A percentile compares a stretch with the other conserved stretches of the same genome.
phyloP scores from a whole-genome alignment of 2,113 vertebrate genomes.

The Agelaius tricolor region DNA sequence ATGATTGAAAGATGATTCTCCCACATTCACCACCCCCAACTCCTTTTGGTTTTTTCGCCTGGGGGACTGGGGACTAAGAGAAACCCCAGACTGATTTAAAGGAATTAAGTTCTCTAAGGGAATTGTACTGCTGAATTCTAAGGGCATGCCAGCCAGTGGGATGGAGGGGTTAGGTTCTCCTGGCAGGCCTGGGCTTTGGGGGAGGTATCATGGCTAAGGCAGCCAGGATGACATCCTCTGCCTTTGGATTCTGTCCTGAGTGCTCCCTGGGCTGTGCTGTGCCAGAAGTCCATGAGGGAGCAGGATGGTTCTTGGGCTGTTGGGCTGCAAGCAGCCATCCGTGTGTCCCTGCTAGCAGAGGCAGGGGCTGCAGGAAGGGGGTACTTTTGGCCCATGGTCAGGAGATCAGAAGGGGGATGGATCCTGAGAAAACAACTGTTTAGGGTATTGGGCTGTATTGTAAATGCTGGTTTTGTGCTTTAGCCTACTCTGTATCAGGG shows the following conservation, averaged over 20 bases:
- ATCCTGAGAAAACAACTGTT: neutral
- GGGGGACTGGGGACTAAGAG: neutral
- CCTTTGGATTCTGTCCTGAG: neutral
- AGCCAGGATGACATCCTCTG: neutral
- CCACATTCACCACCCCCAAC: neutral
- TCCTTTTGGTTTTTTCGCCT: accelerated
- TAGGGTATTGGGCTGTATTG: neutral
- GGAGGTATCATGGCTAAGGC: accelerated
- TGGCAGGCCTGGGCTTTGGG: neutral
- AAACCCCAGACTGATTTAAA: neutral
- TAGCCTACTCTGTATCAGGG: neutral
- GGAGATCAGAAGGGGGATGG: neutral
- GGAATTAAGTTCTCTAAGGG: neutral
- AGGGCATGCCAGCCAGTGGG: neutral
- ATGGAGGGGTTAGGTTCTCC: neutral
- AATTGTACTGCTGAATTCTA: neutral
- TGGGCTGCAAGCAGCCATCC: accelerated
- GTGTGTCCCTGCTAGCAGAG: neutral
- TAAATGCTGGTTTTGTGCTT: neutral
- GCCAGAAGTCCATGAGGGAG: neutral
- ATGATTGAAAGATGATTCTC: neutral
- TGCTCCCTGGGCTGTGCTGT: neutral
- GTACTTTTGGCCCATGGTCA: neutral
- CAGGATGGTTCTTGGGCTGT: neutral
- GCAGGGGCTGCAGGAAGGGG: neutral